Percentiles rank a stretch among this genome's conserved stretches.
Evolutionary conservation across 2,888 invertebrate species (phyloP).

Genomic region (Tipula helvola): DNA sequence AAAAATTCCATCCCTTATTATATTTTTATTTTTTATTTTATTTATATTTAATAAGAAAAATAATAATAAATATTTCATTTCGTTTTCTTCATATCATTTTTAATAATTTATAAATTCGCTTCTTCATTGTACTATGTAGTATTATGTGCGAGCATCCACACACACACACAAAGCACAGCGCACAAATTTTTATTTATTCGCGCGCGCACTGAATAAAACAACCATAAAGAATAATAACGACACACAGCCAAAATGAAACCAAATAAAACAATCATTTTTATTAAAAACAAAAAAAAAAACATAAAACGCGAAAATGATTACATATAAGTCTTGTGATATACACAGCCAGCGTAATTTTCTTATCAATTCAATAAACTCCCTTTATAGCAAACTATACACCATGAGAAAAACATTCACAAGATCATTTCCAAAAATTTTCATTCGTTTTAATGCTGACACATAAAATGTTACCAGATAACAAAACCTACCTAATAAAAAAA

Average conservation of each 20-base stretch:
- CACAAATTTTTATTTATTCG: background rate
- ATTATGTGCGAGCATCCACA: background rate
- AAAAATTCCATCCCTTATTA: background rate
- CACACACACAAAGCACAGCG: background rate
- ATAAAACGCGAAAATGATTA: background rate
- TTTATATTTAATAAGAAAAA: background rate
- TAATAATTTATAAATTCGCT: background rate
- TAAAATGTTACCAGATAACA: background rate
- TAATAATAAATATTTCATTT: background rate
- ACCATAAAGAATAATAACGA: background rate
- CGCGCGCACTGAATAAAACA: background rate
- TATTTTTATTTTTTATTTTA: background rate
- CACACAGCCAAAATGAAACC: background rate
- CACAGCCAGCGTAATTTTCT: background rate
- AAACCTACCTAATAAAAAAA: background rate
- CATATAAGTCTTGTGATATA: background rate
- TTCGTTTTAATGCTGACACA: background rate
- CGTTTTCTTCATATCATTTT: background rate
- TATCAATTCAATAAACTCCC: conserved; percentile 4
- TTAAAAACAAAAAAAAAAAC: background rate
- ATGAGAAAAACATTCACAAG: background rate
- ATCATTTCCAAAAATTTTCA: background rate
- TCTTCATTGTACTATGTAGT: background rate
- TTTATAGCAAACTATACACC: background rate
- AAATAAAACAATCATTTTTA: background rate